phyloP scores from a whole-genome alignment of 2,797 vertebrate genomes.

The Echeneis naucrates region DNA sequence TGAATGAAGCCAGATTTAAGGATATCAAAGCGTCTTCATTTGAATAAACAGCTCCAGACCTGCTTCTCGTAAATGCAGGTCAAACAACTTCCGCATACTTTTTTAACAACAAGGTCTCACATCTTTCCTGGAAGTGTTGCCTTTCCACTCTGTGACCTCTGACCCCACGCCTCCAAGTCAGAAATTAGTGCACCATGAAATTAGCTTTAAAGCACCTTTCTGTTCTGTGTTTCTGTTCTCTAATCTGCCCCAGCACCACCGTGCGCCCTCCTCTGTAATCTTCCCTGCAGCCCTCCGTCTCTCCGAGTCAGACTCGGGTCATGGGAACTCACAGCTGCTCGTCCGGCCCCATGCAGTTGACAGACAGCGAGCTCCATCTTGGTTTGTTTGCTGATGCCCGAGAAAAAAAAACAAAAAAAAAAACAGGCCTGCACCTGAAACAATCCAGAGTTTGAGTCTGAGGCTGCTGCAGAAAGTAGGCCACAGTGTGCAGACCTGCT shows the following conservation, averaged over 20 bases:
- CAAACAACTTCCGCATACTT: slow-evolving; percentile 10
- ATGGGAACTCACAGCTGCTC: slow-evolving; percentile 77
- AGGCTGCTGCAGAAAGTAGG: slow-evolving; percentile 49
- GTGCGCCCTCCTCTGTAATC: slow-evolving; percentile 57
- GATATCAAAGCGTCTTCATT: background rate
- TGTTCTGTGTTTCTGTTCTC: slow-evolving; percentile 29
- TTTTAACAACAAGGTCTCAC: slow-evolving; percentile 21
- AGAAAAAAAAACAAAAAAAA: slow-evolving; percentile 34
- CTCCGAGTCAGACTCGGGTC: slow-evolving; percentile 65
- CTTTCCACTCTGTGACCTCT: background rate
- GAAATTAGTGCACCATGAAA: slow-evolving; percentile 1
- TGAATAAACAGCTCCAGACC: slow-evolving; percentile 16
- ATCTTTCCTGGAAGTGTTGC: background rate
- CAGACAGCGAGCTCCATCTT: slow-evolving; percentile 48
- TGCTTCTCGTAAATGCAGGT: slow-evolving; percentile 16
- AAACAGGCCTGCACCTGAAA: slow-evolving; percentile 73
- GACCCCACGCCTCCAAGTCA: background rate
- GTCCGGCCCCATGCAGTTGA: slow-evolving; percentile 60
- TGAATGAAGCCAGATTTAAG: background rate
- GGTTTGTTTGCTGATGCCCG: slow-evolving; percentile 65
- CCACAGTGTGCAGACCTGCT: slow-evolving; percentile 55
- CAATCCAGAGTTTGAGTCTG: slow-evolving; percentile 58
- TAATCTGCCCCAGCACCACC: slow-evolving; percentile 49
- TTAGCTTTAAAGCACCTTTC: slow-evolving; percentile 26
- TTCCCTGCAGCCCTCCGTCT: slow-evolving; percentile 47